phyloP scores from a whole-genome alignment of 1,140 invertebrate species.

The Rhopalosiphum padi region DNA sequence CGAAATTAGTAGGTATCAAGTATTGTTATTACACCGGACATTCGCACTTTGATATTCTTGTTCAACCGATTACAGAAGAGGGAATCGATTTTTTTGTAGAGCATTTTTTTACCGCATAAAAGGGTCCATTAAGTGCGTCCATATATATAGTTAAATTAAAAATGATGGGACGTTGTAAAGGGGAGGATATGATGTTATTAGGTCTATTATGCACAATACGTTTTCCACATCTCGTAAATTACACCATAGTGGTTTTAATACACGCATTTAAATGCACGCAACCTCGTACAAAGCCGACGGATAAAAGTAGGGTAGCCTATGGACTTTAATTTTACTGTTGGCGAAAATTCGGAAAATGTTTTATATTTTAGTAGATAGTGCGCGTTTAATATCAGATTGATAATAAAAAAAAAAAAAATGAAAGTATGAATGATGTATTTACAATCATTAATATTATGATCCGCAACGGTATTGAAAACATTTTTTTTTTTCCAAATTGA shows the following conservation, averaged over 20 bases:
- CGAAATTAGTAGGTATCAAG: not conserved
- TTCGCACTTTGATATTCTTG: conserved; percentile 22
- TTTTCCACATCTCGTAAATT: conserved; percentile 36
- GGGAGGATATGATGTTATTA: conserved; percentile 35
- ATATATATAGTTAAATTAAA: conserved; percentile 41
- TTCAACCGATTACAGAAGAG: conserved; percentile 4
- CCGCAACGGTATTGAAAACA: not conserved
- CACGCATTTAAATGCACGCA: conserved; percentile 16
- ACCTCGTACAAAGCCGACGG: not conserved
- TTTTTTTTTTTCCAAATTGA: too few species aligned
- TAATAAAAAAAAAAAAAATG: too few species aligned
- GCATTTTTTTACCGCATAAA: not conserved
- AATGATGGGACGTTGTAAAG: conserved; percentile 34
- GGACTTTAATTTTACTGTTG: conserved; percentile 8
- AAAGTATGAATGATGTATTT: not conserved
- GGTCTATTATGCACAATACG: conserved; percentile 41
- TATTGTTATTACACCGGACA: conserved; percentile 8
- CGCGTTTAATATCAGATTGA: not conserved
- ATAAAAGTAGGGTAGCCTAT: not conserved
- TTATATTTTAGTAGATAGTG: not conserved
- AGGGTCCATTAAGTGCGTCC: conserved; percentile 23
- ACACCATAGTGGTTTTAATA: conserved; percentile 38
- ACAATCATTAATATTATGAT: not conserved
- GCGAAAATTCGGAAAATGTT: not conserved
- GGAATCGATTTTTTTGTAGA: not conserved